Evolutionary conservation across 2,113 vertebrate species (phyloP).

Genomic region (Pseudolaguvia tuberculata): DNA sequence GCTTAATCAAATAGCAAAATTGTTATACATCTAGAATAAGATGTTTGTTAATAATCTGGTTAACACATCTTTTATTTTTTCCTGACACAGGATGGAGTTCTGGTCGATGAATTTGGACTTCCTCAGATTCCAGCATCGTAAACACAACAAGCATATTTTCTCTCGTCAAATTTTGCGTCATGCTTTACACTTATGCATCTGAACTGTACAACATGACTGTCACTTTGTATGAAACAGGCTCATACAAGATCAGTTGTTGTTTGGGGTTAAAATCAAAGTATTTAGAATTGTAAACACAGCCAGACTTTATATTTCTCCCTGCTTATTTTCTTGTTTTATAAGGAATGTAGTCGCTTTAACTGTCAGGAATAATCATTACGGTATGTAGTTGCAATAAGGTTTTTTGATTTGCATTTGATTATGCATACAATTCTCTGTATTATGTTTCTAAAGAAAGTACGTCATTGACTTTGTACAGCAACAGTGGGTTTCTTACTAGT

Average conservation of each 20-base stretch:
- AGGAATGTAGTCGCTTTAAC: conserved; percentile 35
- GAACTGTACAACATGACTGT: conserved; percentile 25
- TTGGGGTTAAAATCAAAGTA: conserved; percentile 12
- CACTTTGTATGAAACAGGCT: conserved; percentile 29
- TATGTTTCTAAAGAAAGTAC: conserved; percentile 43
- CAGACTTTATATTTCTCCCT: conserved; percentile 13
- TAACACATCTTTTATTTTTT: not conserved
- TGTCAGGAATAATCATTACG: conserved; percentile 19
- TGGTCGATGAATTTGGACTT: conserved; percentile 96
- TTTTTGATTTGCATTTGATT: conserved; percentile 15
- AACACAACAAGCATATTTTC: conserved; percentile 18
- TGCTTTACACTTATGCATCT: not conserved
- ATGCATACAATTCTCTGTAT: conserved; percentile 17
- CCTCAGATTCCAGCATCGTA: conserved; percentile 96
- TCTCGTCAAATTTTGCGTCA: conserved; percentile 1
- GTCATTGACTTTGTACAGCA: conserved; percentile 61
- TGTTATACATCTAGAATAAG: too few relatives aligned
- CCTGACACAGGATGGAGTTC: conserved; percentile 80
- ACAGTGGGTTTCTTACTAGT: conserved; percentile 42
- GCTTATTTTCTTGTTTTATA: conserved; percentile 28
- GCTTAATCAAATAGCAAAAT: too few relatives aligned
- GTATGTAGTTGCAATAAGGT: conserved; percentile 20
- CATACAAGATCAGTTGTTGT: not conserved
- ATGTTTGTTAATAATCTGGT: not conserved
- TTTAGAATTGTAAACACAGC: conserved; percentile 33